These are phyloP conservation scores for Chroicocephalus ridibundus DNA, from an alignment of 2,113 vertebrate genomes.

Conservation along the genomic window DNA sequence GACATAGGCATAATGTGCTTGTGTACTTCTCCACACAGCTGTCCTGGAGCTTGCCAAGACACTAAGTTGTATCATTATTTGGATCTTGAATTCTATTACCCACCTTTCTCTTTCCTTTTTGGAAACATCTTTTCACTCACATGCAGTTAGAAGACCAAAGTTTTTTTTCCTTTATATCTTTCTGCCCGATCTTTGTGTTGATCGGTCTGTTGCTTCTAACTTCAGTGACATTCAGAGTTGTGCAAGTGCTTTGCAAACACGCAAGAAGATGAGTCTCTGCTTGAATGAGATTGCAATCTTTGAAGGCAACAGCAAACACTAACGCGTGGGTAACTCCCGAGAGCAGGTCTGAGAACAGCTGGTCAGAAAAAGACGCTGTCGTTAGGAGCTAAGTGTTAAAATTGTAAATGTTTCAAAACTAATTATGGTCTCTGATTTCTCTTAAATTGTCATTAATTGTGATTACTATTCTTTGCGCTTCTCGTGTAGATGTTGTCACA, in stretches of 20 bases:
- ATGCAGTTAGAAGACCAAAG: not conserved
- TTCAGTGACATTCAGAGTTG: not conserved
- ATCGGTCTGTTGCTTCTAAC: not conserved
- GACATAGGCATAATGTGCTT: not conserved
- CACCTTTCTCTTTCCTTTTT: not conserved
- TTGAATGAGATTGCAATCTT: slow-evolving; percentile 48
- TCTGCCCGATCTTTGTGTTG: not conserved
- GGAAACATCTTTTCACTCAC: not conserved
- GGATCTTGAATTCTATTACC: not conserved
- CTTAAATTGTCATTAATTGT: not conserved
- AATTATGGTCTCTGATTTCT: not conserved
- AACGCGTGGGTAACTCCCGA: not conserved
- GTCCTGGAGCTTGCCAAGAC: not conserved
- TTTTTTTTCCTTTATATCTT: not conserved
- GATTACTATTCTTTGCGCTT: not conserved
- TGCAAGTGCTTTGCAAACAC: slow-evolving; percentile 21
- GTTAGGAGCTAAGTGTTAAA: not conserved
- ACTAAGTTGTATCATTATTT: not conserved
- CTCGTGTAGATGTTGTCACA: not conserved
- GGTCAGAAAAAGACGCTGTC: not conserved
- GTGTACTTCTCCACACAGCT: not conserved
- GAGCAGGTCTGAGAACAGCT: not conserved
- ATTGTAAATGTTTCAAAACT: not conserved
- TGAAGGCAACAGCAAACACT: not conserved
- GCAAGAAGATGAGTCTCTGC: slow-evolving; percentile 38